Base-by-base conservation (phyloP, 1,140 invertebrate species). In the Diachasma alloeum region DNA sequence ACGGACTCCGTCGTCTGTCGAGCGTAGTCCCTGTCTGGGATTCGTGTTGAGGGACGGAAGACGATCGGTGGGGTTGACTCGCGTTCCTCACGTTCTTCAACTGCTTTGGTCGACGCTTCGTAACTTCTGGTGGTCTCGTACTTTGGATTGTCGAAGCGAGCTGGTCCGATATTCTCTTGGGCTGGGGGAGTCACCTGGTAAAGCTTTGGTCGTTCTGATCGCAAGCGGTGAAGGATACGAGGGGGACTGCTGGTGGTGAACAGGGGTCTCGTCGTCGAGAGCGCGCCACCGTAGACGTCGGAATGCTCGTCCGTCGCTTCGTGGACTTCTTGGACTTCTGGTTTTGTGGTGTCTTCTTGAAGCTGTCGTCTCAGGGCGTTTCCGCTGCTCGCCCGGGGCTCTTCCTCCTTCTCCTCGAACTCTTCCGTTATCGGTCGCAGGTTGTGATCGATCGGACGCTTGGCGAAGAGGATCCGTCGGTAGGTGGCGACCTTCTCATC, bases 271-370 rank as follows among this genome's bases (percentile, higher is more conserved):
- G 92, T 90, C 39, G 93, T 92, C 1, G 92, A 92, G 24, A 93
- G 81, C 26, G 92, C 91, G 69, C 92, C 91, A 39, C 92, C 91
- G 78, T 94, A 94, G 9, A 94, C 91, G 79, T 94, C 93, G 4
- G 91, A 90, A 11, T 92, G 91, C 80, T 94, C 93, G 78, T 93
- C 92, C 22, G 89, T 91, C 11, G 59, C 13, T 85, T 77, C 68
- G 13, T 26, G 59, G 6, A 75, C 53, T 15, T 83, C 79, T 13
- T 77, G 78, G 6, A 84, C 79, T 39, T 81, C 85, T 0, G 86
- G 56, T 46, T 91, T 90, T 0, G 88, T 87, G 0, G 86, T 86
- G 9, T 88, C 88, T 0, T 89, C 88, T 22, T 85, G 81, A 6
- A 94, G 85, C 78, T 94, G 92, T 31, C 93, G 87, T 75, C 92